phyloP scores from a whole-genome alignment of 2,888 invertebrate genomes.

The Aleiodes testaceus region DNA sequence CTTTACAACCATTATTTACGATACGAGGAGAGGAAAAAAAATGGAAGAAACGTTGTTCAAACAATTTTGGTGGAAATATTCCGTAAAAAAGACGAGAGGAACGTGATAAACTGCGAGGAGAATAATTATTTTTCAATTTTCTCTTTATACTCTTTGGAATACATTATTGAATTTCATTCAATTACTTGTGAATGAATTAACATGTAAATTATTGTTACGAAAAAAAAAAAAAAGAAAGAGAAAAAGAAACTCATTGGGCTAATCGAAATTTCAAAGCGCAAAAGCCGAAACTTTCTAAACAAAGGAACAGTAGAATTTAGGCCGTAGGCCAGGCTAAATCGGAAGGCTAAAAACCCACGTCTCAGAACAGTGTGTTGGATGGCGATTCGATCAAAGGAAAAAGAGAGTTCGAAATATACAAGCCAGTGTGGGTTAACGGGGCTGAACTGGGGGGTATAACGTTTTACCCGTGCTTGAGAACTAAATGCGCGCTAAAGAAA shows the following conservation, averaged over 20 bases:
- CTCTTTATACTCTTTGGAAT: background rate
- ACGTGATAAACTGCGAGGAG: background rate
- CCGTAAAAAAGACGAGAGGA: too few relatives aligned
- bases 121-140: background rate
- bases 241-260: background rate
- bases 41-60: background rate
- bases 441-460: slow-evolving; percentile 42
- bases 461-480: slow-evolving; percentile 54
- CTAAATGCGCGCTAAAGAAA: slow-evolving; percentile 58
- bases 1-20: slow-evolving; percentile 4
- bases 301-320: slow-evolving; percentile 41
- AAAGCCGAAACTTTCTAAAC: slow-evolving; percentile 40
- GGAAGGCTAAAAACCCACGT: slow-evolving; percentile 34
- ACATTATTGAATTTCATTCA: background rate
- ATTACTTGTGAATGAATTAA: background rate
- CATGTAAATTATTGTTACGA: background rate
- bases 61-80: background rate
- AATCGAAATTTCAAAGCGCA: slow-evolving; percentile 1
- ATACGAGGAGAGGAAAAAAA: background rate
- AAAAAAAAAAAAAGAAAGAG: background rate
- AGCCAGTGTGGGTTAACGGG: slow-evolving; percentile 23
- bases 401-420: slow-evolving; percentile 36
- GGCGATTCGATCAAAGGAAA: slow-evolving; percentile 41
- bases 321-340: slow-evolving; percentile 39
- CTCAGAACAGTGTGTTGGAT: slow-evolving; percentile 19